Percentiles rank a stretch among this genome's conserved stretches.
These are phyloP conservation scores for Otocyon megalotis DNA, from an alignment of 2,113 vertebrate genomes.

Conservation along the genomic window DNA sequence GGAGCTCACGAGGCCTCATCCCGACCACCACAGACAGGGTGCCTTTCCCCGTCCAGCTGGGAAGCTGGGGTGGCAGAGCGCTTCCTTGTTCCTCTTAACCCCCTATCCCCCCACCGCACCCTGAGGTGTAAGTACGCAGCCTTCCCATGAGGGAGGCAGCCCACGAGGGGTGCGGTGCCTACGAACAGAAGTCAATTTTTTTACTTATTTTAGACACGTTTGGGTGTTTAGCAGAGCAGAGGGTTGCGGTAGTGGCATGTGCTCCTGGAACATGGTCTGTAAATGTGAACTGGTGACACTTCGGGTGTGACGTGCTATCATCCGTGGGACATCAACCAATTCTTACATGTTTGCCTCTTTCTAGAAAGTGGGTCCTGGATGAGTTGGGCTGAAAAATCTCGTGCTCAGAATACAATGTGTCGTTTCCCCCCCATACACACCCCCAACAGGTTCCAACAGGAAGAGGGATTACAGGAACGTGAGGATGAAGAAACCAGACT, in stretches of 20 bases:
- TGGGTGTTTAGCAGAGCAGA: background rate
- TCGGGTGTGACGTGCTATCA: rapidly evolving
- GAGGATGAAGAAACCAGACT: conserved; percentile 94
- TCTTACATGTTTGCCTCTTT: rapidly evolving
- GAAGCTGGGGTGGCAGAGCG: too few relatives aligned
- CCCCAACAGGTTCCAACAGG: conserved; percentile 88
- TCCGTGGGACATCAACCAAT: background rate
- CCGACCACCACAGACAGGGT: background rate
- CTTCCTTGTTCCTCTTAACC: background rate
- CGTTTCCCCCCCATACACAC: background rate
- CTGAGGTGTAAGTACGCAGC: background rate
- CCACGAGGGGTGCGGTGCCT: rapidly evolving
- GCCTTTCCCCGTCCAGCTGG: too few relatives aligned
- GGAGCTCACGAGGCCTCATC: rapidly evolving
- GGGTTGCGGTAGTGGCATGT: rapidly evolving
- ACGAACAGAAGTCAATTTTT: rapidly evolving
- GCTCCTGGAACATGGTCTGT: rapidly evolving
- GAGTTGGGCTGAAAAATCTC: rapidly evolving
- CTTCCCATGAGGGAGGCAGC: background rate
- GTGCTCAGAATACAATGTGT: background rate
- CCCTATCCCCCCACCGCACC: background rate
- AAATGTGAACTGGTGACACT: rapidly evolving
- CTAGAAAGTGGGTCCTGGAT: background rate
- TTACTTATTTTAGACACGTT: rapidly evolving
- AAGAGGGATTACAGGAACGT: conserved; percentile 93